phyloP scores from a whole-genome alignment of 2,113 vertebrate genomes.

The Paralichthys olivaceus region DNA sequence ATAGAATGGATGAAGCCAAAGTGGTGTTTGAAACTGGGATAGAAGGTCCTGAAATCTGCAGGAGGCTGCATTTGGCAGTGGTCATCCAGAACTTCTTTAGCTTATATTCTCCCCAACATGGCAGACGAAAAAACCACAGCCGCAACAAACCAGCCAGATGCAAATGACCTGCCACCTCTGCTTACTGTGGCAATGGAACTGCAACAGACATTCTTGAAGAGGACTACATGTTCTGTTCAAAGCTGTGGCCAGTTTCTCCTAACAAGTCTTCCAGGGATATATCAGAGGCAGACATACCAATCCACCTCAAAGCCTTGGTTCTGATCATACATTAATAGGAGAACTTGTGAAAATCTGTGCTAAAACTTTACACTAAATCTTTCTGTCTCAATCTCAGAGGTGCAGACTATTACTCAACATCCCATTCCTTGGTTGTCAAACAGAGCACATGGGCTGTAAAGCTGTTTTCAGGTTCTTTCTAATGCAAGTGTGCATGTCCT shows the following conservation, averaged over 20 bases:
- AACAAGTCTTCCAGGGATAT: constrained; percentile 21
- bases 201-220: constrained; percentile 34
- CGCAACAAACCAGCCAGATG: constrained; percentile 45
- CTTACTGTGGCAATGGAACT: constrained; percentile 55
- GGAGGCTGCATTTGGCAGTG: too few relatives aligned
- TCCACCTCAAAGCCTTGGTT: constrained; percentile 33
- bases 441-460: constrained; percentile 49
- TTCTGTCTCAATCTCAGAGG: constrained; percentile 26
- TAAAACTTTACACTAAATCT: constrained; percentile 21
- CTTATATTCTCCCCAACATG: constrained; percentile 24
- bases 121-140: constrained; percentile 61
- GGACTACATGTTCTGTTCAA: constrained; percentile 48
- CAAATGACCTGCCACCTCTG: constrained; percentile 66
- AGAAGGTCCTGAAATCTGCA: too few relatives aligned
- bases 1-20: too few relatives aligned
- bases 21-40: too few relatives aligned
- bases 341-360: constrained; percentile 16
- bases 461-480: constrained; percentile 55
- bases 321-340: constrained; percentile 26
- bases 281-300: constrained; percentile 8
- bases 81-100: constrained; percentile 8
- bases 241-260: constrained; percentile 33
- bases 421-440: constrained; percentile 37
- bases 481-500: constrained; percentile 63
- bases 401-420: constrained; percentile 39